Evolutionary conservation across 2,888 invertebrate species (phyloP).

Genomic region (Limnephilus marmoratus): DNA sequence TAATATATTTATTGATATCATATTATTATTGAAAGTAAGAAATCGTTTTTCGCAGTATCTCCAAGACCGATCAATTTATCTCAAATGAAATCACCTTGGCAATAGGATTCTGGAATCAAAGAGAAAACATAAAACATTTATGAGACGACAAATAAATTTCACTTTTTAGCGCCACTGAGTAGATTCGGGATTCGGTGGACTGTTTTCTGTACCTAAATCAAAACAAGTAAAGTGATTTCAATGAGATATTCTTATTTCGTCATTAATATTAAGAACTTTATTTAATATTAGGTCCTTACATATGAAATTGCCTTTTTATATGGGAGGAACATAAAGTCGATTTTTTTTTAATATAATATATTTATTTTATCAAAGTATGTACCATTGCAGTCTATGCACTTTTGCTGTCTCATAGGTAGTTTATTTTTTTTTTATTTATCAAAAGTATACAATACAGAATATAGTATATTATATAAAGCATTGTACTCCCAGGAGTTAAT

Average conservation of each 20-base stretch:
- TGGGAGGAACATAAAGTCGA: too few species aligned
- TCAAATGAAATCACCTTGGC: constrained; percentile 14
- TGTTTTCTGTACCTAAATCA: neutral
- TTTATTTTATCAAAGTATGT: too few species aligned
- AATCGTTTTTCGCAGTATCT: neutral
- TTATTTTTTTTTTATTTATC: too few species aligned
- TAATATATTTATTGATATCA: neutral
- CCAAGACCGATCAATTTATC: constrained; percentile 5
- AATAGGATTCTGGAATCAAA: neutral
- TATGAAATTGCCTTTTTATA: too few species aligned
- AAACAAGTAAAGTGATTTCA: neutral
- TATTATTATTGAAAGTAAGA: neutral
- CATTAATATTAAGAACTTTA: neutral
- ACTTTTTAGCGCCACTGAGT: neutral
- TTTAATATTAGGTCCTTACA: too few species aligned
- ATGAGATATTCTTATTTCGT: neutral
- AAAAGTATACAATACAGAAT: too few species aligned
- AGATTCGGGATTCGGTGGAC: neutral
- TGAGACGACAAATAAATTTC: constrained; percentile 6
- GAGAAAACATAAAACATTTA: constrained; percentile 14
- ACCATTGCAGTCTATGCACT: too few species aligned
- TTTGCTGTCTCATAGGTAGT: too few species aligned
- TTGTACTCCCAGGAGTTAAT: too few species aligned
- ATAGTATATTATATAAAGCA: too few species aligned
- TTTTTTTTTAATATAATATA: too few species aligned